Evolutionary conservation across 1,140 invertebrate genomes (phyloP).

Genomic region (Pseudomyrmex flavicornis): DNA sequence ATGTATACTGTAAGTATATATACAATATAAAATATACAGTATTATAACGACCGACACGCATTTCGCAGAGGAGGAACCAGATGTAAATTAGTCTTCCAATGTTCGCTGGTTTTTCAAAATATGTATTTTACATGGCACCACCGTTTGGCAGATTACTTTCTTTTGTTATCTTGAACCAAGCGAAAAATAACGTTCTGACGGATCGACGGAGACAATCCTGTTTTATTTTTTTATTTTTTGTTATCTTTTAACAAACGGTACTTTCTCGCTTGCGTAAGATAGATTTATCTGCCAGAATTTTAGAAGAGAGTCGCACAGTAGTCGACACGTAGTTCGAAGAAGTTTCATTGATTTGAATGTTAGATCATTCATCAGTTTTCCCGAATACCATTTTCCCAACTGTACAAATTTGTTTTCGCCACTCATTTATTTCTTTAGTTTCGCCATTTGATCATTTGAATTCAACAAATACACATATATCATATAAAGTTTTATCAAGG

Average conservation of each 20-base stretch:
- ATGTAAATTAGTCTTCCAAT: constrained; percentile 28
- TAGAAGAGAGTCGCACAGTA: not conserved
- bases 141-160: constrained; percentile 24
- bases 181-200: constrained; percentile 16
- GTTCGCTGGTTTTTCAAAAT: constrained; percentile 24
- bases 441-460: no score
- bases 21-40: no score
- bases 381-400: no score
- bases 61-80: not conserved
- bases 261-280: not conserved
- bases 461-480: no score
- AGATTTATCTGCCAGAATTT: constrained; percentile 26
- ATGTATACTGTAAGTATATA: no score
- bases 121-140: constrained; percentile 26
- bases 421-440: no score
- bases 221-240: not conserved
- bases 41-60: no score
- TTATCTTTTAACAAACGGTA: not conserved
- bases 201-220: not conserved
- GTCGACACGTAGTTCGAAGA: constrained; percentile 6
- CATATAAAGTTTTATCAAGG: no score
- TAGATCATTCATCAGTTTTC: no score
- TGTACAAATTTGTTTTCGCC: no score
- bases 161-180: constrained; percentile 17
- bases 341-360: constrained; percentile 6